Evolutionary conservation across 1,140 invertebrate genomes (phyloP).

Genomic region (Halyomorpha halys): DNA sequence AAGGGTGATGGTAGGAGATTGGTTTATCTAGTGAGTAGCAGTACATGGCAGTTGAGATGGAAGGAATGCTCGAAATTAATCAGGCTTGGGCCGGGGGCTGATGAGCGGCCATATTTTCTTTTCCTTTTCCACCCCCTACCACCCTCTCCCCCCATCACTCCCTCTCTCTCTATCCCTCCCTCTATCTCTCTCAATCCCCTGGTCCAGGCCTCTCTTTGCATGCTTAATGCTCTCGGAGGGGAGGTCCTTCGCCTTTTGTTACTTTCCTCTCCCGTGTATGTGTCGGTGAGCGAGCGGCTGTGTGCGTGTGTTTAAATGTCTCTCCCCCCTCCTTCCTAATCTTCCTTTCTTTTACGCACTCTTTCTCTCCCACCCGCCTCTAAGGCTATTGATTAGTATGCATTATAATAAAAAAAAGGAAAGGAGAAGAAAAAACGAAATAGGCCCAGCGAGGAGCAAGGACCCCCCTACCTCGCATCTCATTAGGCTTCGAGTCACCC

Average conservation of each 20-base stretch:
- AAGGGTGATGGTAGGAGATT: neutral
- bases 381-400: conserved; percentile 18
- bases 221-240: conserved; percentile 4
- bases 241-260: conserved; percentile 5
- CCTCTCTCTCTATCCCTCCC: neutral
- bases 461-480: conserved; percentile 11
- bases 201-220: conserved; percentile 10
- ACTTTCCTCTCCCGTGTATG: neutral
- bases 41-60: neutral
- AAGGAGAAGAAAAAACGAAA: conserved; percentile 2
- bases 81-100: neutral
- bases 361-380: conserved; percentile 9
- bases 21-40: conserved; percentile 1
- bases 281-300: neutral
- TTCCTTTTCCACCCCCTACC: neutral
- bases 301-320: conserved; percentile 13
- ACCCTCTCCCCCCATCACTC: neutral
- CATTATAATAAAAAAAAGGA: conserved; percentile 11
- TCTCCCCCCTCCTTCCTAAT: neutral
- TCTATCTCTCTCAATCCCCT: neutral
- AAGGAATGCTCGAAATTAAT: conserved; percentile 3
- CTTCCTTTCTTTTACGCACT: neutral
- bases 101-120: conserved; percentile 20
- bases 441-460: neutral
- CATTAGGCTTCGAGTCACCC: conserved; percentile 11